phyloP scores from a whole-genome alignment of 2,888 invertebrate genomes.

The Lathronympha strigana region DNA sequence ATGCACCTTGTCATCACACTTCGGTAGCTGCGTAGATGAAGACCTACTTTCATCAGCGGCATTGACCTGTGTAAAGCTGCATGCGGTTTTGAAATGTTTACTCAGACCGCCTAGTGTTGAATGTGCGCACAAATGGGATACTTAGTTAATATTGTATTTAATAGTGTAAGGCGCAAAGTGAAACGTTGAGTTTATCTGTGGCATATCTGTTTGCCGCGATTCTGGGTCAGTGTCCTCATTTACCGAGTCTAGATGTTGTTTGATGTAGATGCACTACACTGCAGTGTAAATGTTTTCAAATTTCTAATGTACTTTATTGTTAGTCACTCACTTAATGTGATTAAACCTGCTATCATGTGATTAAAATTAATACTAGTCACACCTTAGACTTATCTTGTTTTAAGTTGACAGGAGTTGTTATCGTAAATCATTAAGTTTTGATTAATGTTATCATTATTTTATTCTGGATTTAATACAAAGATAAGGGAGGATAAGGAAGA shows the following conservation, averaged over 20 bases:
- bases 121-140: slow-evolving; percentile 15
- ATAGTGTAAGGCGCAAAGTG: slow-evolving; percentile 16
- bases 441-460: slow-evolving; percentile 5
- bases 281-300: slow-evolving; percentile 4
- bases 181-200: not conserved
- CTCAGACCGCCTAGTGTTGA: slow-evolving; percentile 1
- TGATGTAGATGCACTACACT: not conserved
- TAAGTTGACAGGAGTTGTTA: slow-evolving; percentile 6
- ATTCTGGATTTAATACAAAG: slow-evolving; percentile 14
- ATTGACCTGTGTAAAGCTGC: not conserved
- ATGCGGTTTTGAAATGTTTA: slow-evolving; percentile 13
- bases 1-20: slow-evolving; percentile 1
- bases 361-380: slow-evolving; percentile 37
- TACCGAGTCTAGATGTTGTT: not conserved
- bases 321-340: not conserved
- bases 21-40: slow-evolving; percentile 1
- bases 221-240: not conserved
- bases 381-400: slow-evolving; percentile 20
- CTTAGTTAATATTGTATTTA: not conserved
- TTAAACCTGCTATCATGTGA: slow-evolving; percentile 27
- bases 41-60: slow-evolving; percentile 19
- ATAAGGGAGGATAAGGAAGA: not conserved
- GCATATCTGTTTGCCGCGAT: not conserved
- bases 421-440: slow-evolving; percentile 13
- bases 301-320: slow-evolving; percentile 2